Evolutionary conservation across 2,797 vertebrate genomes (phyloP).

Genomic region (Alectoris magna): DNA sequence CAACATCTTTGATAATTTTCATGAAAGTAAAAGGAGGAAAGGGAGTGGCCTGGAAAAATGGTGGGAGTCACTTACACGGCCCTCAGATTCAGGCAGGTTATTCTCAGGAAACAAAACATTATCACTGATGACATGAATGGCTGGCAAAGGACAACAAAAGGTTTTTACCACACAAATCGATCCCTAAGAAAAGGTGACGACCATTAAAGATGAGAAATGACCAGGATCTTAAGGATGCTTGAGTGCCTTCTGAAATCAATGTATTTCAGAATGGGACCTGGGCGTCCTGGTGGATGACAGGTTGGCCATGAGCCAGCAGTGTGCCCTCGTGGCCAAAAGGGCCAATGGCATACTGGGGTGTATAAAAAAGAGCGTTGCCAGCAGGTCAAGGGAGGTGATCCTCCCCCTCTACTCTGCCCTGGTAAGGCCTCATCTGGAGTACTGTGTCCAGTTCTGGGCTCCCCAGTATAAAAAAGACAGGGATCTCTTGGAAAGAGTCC

Average conservation of each 20-base stretch:
- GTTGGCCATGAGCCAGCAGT: no score
- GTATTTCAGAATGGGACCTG: no score
- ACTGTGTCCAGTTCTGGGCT: no score
- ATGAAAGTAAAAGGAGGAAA: not conserved
- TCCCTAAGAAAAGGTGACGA: not conserved
- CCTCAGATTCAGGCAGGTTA: not conserved
- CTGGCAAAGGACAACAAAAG: not conserved
- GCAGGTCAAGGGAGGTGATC: no score
- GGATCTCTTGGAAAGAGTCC: no score
- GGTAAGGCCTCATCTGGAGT: no score
- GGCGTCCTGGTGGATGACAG: no score
- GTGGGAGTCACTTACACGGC: not conserved
- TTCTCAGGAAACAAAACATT: not conserved
- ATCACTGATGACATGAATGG: not conserved
- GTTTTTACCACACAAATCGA: not conserved
- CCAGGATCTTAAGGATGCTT: not conserved
- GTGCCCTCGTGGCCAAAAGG: no score
- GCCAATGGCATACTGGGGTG: no score
- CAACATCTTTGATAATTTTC: not conserved
- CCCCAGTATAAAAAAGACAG: no score
- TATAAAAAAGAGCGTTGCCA: no score
- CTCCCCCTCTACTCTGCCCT: no score
- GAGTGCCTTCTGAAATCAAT: not conserved
- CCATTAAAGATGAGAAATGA: not conserved
- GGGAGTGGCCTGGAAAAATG: not conserved